A percentile compares a stretch with the other conserved stretches of the same genome.
phyloP scores from a whole-genome alignment of 2,797 vertebrate species.

The Gambelia wislizenii region DNA sequence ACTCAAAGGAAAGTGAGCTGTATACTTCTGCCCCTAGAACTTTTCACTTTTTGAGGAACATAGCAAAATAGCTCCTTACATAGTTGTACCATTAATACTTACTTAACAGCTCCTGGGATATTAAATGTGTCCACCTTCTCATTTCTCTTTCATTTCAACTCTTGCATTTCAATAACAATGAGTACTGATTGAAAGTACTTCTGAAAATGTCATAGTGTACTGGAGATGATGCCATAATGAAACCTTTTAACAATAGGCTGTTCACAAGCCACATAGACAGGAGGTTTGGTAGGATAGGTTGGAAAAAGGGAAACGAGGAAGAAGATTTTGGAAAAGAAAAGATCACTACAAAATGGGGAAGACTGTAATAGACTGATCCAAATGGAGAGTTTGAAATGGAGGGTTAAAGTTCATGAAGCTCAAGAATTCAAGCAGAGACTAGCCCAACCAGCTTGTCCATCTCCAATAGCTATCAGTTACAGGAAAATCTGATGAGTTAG shows the following conservation, averaged over 20 bases:
- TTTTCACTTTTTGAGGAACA: background rate
- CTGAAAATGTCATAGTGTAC: constrained; percentile 27
- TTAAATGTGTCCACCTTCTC: background rate
- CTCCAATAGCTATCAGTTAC: background rate
- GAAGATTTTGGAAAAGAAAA: constrained; percentile 6
- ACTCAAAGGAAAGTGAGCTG: background rate
- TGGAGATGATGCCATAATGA: constrained; percentile 42
- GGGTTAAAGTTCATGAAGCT: background rate
- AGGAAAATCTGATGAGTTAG: background rate
- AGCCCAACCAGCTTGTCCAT: background rate
- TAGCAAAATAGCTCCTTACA: background rate
- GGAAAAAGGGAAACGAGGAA: background rate
- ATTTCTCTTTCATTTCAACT: background rate
- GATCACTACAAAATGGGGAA: background rate
- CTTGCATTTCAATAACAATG: background rate
- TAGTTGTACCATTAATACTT: constrained; percentile 14
- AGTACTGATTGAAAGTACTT: constrained; percentile 29
- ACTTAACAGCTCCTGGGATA: constrained; percentile 16
- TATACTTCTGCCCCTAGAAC: background rate
- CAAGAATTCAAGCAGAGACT: background rate
- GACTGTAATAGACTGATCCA: background rate
- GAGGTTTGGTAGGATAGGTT: background rate
- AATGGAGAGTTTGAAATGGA: background rate
- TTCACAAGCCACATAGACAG: background rate
- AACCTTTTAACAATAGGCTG: constrained; percentile 16